A percentile compares a stretch with the other conserved stretches of the same genome.
Conservation (phyloP, 2,888 invertebrate genomes). For the Drosophila prolongata region DNA sequence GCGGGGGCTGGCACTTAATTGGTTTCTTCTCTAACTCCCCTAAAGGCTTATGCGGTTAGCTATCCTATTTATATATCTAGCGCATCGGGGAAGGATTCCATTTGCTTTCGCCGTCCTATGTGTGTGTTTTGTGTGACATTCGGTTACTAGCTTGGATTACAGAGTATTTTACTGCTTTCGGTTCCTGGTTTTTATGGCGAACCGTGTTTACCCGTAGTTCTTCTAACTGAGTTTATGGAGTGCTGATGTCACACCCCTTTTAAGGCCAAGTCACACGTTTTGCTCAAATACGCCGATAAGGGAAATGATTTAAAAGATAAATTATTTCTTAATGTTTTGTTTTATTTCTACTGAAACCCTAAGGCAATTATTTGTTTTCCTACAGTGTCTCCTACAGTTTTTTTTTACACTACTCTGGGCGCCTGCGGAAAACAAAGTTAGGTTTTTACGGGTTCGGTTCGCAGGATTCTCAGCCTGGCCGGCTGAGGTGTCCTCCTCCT, state of each 20-base stretch:
- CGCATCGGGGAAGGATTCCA: conserved; percentile 36
- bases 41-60: conserved; percentile 14
- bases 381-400: conserved; percentile 39
- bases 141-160: conserved; percentile 41
- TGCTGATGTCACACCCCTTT: conserved; percentile 37
- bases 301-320: conserved; percentile 42
- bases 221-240: conserved; percentile 64
- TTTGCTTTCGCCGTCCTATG: conserved; percentile 27
- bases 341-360: conserved; percentile 74
- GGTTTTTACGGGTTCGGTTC: conserved; percentile 21
- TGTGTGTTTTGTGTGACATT: conserved; percentile 39
- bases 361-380: conserved; percentile 63
- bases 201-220: conserved; percentile 68
- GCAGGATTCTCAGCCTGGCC: conserved; percentile 28
- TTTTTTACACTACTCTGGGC: conserved; percentile 40
- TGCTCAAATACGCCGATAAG: conserved; percentile 37
- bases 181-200: conserved; percentile 28
- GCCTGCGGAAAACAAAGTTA: conserved; percentile 40
- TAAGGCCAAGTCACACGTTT: conserved; percentile 52
- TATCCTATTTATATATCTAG: conserved; percentile 23
- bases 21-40: conserved; percentile 44
- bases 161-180: conserved; percentile 30
- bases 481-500: conserved; percentile 27
- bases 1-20: conserved; percentile 62
- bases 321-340: conserved; percentile 29